Conservation (phyloP, 2,113 vertebrate species). For the Gymnorhina tibicen region DNA sequence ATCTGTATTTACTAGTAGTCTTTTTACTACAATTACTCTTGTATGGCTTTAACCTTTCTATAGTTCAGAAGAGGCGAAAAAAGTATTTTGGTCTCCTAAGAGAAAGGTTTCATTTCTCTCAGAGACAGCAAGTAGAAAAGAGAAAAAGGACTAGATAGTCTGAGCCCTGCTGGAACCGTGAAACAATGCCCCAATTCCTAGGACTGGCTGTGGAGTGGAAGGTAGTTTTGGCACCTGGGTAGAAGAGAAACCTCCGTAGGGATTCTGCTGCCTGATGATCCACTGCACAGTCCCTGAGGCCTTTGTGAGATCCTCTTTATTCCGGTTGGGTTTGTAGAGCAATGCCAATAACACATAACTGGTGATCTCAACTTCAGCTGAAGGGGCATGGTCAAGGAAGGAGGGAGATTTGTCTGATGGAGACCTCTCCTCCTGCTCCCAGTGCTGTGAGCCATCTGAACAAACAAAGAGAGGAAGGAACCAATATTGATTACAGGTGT, state of each 20-base stretch:
- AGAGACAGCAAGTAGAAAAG: neutral
- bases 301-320: conserved; percentile 63
- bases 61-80: neutral
- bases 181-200: neutral
- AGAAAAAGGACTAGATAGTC: neutral
- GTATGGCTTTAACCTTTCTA: neutral
- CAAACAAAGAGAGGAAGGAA: neutral
- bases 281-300: conserved; percentile 76
- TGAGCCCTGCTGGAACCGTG: neutral
- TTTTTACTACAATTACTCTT: neutral
- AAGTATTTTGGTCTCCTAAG: neutral
- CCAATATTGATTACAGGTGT: neutral
- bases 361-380: conserved; percentile 75
- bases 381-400: conserved; percentile 35
- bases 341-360: conserved; percentile 78
- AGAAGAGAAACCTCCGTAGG: conserved; percentile 83
- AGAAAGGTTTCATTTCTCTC: neutral
- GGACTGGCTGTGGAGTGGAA: neutral
- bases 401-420: neutral
- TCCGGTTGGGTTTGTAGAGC: conserved; percentile 58
- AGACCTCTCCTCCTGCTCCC: conserved; percentile 23
- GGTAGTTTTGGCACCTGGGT: conserved; percentile 74
- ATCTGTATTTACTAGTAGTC: neutral
- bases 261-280: conserved; percentile 81
- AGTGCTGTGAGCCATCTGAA: conserved; percentile 47